Base-by-base conservation (phyloP, 2,113 vertebrate genomes). In the Damaliscus lunatus region DNA sequence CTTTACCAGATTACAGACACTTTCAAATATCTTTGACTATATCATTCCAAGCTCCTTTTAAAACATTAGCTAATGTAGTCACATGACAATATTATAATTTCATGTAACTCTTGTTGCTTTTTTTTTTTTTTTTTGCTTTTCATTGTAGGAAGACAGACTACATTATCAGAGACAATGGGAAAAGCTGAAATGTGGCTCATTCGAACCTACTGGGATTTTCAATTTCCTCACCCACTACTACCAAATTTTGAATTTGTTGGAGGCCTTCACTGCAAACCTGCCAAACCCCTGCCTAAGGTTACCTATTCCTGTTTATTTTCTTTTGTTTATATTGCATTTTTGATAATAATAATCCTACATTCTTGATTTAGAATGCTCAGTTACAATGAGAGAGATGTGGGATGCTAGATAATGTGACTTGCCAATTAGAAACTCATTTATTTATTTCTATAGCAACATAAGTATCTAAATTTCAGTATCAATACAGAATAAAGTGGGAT, bases 121-220 rank as follows among this genome's bases (percentile, higher is more conserved):
- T 52, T 53, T 52, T 4, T 29, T 15, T 10, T 21, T 6, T 17
- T 11, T 21, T 21, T 40, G 50, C 19, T 87, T 48, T 33, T 48
- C 40, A 17, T 33, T 87, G 43, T 59, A 62, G 57, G 57, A 87
- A 48, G 40, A 62, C 40, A 36, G 23, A 84, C 53, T 40, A 84
- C 82, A 57, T 84, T 57, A 84, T 57, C 25, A 40, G 53, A 57
- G 52, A 29, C 14, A 84, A 40, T 57, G 53, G 23, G n/a, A 55
- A 84, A 98, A 97, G 99, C 99, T 90, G 99, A 99, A 78, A 98
- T 99, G 48, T 99, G 99, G 99, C 96, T 99, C 93, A 99, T 99
- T 19, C 96, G 99, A 96, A 99, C 98, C 14, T 99, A 99, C 83
- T 99, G 99, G 99, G 99, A 99, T 97, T 98, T 99, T 85, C 99